phyloP scores from a whole-genome alignment of 2,113 vertebrate species.

The Tor tambroides region DNA sequence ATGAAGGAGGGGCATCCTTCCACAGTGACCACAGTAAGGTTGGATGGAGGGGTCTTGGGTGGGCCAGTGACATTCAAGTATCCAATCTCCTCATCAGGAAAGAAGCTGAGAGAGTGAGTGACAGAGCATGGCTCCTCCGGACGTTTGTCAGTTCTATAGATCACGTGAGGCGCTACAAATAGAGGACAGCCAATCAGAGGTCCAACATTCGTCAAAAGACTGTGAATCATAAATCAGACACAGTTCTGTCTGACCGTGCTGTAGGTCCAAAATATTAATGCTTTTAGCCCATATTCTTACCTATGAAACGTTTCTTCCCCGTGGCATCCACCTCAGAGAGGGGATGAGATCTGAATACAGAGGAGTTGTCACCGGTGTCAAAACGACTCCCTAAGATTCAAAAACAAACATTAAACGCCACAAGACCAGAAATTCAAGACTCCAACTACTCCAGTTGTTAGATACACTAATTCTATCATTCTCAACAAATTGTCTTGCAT shows the following conservation, averaged over 20 bases:
- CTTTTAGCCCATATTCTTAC: slow-evolving; percentile 71
- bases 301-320: slow-evolving; percentile 88
- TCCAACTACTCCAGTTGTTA: background rate
- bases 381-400: slow-evolving; percentile 68
- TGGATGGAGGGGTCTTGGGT: slow-evolving; percentile 87
- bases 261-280: background rate
- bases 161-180: slow-evolving; percentile 84
- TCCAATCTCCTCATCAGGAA: slow-evolving; percentile 80
- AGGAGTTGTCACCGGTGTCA: slow-evolving; percentile 78
- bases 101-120: slow-evolving; percentile 86
- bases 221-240: background rate
- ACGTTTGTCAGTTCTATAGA: slow-evolving; percentile 89
- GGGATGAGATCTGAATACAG: slow-evolving; percentile 88
- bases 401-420: background rate
- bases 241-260: background rate
- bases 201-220: background rate
- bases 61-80: slow-evolving; percentile 81
- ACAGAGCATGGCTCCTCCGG: slow-evolving; percentile 92
- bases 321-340: slow-evolving; percentile 87
- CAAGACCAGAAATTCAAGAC: background rate
- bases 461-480: background rate
- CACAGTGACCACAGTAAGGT: slow-evolving; percentile 94
- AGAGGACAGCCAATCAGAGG: background rate
- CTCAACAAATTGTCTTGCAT: background rate
- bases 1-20: slow-evolving; percentile 95